phyloP scores from a whole-genome alignment of 2,797 vertebrate genomes.

The Crypturellus tataupa region DNA sequence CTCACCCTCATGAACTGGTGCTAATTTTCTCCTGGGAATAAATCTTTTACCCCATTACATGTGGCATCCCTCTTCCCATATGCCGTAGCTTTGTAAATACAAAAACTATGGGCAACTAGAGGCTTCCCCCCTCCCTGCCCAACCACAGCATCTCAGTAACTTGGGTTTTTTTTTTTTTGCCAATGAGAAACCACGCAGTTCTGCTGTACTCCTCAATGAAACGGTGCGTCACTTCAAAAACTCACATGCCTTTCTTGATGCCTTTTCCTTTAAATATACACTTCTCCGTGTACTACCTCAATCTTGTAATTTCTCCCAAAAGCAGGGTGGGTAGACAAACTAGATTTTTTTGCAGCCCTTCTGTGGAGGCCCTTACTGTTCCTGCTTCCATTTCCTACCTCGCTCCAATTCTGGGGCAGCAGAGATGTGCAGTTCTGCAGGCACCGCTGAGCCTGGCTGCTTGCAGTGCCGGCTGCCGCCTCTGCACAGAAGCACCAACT shows the following conservation, averaged over 20 bases:
- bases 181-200: neutral
- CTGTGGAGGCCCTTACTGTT: neutral
- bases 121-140: neutral
- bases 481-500: neutral
- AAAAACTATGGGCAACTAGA: neutral
- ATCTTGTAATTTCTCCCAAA: neutral
- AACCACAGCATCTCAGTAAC: neutral
- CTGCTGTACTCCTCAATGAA: neutral
- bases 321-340: neutral
- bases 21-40: neutral
- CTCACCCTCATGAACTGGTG: neutral
- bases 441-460: neutral
- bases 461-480: neutral
- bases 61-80: neutral
- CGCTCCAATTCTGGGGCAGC: neutral
- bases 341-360: neutral
- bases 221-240: neutral
- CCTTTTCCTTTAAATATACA: neutral
- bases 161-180: neutral
- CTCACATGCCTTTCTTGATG: neutral
- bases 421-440: neutral
- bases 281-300: neutral
- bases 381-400: neutral
- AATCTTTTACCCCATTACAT: neutral
- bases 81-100: neutral